Evolutionary conservation across 2,113 vertebrate genomes (phyloP), one percentile per base, ranked within the genome.

Genomic region (Pituophis catenifer): DNA sequence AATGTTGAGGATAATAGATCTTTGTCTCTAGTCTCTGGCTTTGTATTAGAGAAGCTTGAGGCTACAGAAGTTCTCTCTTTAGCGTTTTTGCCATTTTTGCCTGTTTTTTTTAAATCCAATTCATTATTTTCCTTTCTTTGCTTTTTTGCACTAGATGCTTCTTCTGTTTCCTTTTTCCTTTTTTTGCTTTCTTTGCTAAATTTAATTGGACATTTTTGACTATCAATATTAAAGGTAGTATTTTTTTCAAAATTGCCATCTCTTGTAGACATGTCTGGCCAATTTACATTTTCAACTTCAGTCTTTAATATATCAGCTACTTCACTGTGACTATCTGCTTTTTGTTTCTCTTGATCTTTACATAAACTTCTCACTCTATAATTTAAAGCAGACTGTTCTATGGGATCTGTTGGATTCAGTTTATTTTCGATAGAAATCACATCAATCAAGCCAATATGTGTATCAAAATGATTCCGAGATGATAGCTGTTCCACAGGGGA

Each of bases 161-260:
- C 97, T 94, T 95, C 65, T 24, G 89, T 89, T 33, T 90, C 95
- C 2, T 92, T 97, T 95, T 97, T 98, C 86, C 98, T 95, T 95
- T 98, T 97, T 96, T 98, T 95, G 93, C 70, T 90, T 93, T 89
- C 94, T 98, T 98, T 90, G 96, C 94, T 91, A 97, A 9, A 93
- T 91, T 26, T 95, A 94, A 81, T 93, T 65, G 95, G 88, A 87
- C 95, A 97, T 15, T 38, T 95, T 89, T 8, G 81, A 91, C 29
- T 85, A 94, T 88, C 90, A 94, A 92, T 88, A 94, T 94, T 94
- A 44, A 91, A 94, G 89, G 17, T 70, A 59, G 17, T 70, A 59
- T 97, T 95, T 92, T 86, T 95, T 95, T 96, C 97, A 93, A 95
- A 93, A 93, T 57, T 52, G 93, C 94, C 93, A 89, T 85, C 92